Conservation (phyloP, 2,113 vertebrate species). For the Bubo blakistoni region DNA sequence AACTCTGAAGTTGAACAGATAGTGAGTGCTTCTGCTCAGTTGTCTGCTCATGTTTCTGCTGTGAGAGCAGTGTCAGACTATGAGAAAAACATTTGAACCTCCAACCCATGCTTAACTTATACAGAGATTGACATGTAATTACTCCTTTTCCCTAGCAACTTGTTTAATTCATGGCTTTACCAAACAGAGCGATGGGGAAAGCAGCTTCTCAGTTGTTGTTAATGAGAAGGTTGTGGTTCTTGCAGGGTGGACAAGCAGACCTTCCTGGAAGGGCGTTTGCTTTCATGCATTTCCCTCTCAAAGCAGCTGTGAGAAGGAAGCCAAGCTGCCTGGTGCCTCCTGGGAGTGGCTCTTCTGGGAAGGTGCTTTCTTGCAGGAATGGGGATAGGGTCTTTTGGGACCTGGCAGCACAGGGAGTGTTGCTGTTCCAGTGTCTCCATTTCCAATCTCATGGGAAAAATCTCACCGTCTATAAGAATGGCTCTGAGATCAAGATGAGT, state of each 20-base stretch:
- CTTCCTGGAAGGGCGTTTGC: not conserved
- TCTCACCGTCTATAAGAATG: not conserved
- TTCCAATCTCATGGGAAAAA: not conserved
- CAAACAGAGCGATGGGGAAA: not conserved
- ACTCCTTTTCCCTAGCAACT: not conserved
- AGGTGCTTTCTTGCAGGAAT: not conserved
- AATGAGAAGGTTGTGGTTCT: not conserved
- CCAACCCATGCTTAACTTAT: not conserved
- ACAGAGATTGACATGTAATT: not conserved
- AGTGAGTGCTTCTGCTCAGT: not conserved
- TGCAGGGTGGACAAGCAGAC: not conserved
- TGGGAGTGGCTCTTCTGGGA: not conserved
- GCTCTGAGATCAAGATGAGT: not conserved
- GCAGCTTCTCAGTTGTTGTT: not conserved
- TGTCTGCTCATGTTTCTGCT: not conserved
- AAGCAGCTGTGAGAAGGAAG: not conserved
- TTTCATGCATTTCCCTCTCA: not conserved
- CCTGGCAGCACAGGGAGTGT: not conserved
- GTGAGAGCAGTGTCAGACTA: not conserved
- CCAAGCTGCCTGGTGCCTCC: not conserved
- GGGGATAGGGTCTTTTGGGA: not conserved
- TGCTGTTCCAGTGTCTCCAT: not conserved
- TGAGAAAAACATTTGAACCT: not conserved
- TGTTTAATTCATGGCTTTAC: not conserved
- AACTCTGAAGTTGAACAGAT: not conserved